phyloP scores from a whole-genome alignment of 2,113 vertebrate species.

The Urocynchramus pylzowi region DNA sequence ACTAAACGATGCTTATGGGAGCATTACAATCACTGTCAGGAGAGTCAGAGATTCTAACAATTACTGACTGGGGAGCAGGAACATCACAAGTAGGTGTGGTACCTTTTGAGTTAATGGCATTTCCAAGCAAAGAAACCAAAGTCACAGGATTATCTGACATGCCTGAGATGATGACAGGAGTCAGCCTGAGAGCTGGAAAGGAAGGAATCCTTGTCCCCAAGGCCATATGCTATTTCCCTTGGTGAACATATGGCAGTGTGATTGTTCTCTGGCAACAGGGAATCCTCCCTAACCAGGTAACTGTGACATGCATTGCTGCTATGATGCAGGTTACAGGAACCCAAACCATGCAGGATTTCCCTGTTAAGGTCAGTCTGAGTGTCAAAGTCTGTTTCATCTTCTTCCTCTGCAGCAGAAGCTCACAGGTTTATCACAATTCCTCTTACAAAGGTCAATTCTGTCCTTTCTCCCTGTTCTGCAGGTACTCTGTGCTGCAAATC shows the following conservation, averaged over 20 bases:
- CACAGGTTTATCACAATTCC: not conserved
- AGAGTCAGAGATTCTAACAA: not conserved
- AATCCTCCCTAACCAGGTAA: not conserved
- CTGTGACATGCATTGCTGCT: rapidly evolving
- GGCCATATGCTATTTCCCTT: not conserved
- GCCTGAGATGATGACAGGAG: not conserved
- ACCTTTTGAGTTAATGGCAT: not conserved
- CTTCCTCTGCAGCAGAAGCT: rapidly evolving
- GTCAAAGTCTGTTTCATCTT: not conserved
- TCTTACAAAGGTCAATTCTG: not conserved
- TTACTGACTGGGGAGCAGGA: rapidly evolving
- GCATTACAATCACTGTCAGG: not conserved
- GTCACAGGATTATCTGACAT: not conserved
- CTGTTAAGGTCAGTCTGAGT: not conserved
- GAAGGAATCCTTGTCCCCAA: not conserved
- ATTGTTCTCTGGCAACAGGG: not conserved
- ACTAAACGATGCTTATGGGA: not conserved
- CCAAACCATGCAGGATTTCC: not conserved
- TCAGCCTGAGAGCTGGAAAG: not conserved
- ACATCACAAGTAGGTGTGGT: not conserved
- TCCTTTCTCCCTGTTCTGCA: not conserved
- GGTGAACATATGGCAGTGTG: rapidly evolving
- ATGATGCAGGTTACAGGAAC: not conserved
- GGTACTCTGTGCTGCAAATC: not conserved
- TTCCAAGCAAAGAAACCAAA: not conserved